Base-by-base conservation (phyloP, 1,140 invertebrate genomes). In the Hylyphantes graminicola region DNA sequence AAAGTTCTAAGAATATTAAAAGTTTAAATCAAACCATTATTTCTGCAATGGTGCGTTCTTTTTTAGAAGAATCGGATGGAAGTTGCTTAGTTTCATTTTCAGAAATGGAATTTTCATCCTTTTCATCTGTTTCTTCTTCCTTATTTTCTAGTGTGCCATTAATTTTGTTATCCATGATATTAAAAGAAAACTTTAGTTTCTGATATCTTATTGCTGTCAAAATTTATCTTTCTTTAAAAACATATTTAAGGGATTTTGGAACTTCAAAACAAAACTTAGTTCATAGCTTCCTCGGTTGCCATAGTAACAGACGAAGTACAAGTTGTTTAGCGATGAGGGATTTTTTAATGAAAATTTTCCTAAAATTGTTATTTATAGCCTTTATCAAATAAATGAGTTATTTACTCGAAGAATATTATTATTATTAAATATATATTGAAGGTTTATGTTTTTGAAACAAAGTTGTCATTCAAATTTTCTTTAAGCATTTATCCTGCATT, bases 11-110 rank as follows among this genome's bases (percentile, higher is more conserved):
- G 63, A 2, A 9, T 35, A 1, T 17, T n/a, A 65, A 57, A 57
- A 7, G 6, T 57, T 12, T 21, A 2, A 17, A 61, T 74, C 48
- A n/a, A 57, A 74, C 72, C 72, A 74, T 57, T 48, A 74, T 57
- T 3, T 63, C n/a, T 8, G 50, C 15, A 63, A 63, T 76, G 6
- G 53, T 19, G 7, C 64, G 50, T 53, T 64, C 74, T 10, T 61
- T 76, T 7, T 50, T 48, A 8, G 35, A 21, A 70, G 51, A 50
- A 64, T 59, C 9, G 3, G 4, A 15, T 8, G 11, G n/a, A 73
- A 57, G 1, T 12, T 74, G 53, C 0, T 5, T 57, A 21, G 8
- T 59, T 74, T 59, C 55, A 13, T 57, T 19, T 70, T 70, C 50
- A 70, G 3, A 3, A 53, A 17, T n/a, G 13, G 68, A 8, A 53